Percentiles rank a stretch among this genome's conserved stretches.
phyloP scores from a whole-genome alignment of 2,888 invertebrate genomes.

The Drosophila antonietae region DNA sequence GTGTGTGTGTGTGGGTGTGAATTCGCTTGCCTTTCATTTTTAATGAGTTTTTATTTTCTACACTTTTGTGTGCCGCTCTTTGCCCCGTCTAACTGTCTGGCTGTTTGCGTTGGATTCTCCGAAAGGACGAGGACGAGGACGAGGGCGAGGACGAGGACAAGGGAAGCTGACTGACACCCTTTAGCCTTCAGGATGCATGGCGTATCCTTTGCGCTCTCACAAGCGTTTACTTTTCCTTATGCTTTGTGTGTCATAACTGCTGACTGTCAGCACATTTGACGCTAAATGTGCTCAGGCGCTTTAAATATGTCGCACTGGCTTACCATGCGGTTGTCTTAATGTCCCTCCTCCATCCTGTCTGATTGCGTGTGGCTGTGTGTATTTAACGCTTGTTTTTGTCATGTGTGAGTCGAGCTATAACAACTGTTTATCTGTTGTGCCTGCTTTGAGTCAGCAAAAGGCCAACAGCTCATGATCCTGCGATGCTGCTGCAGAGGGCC shows the following conservation, averaged over 20 bases:
- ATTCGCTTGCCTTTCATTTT: slow-evolving; percentile 63
- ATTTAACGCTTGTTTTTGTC: slow-evolving; percentile 41
- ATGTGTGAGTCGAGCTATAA: slow-evolving; percentile 48
- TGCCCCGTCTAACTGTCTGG: slow-evolving; percentile 48
- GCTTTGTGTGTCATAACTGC: slow-evolving; percentile 63
- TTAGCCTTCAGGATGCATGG: slow-evolving; percentile 34
- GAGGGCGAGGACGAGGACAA: neutral
- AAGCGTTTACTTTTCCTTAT: slow-evolving; percentile 59
- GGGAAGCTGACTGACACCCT: neutral
- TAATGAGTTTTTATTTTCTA: slow-evolving; percentile 73
- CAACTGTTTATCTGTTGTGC: slow-evolving; percentile 54
- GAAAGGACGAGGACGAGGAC: neutral
- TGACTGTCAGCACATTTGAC: slow-evolving; percentile 71
- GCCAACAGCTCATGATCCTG: slow-evolving; percentile 39
- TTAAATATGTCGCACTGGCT: slow-evolving; percentile 60
- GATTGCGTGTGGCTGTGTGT: slow-evolving; percentile 11
- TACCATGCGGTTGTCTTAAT: slow-evolving; percentile 32
- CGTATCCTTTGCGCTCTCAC: slow-evolving; percentile 46
- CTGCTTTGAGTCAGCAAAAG: slow-evolving; percentile 27
- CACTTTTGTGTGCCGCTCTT: slow-evolving; percentile 47
- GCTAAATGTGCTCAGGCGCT: slow-evolving; percentile 69
- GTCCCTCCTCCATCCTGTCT: slow-evolving; percentile 12
- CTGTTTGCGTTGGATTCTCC: slow-evolving; percentile 15
- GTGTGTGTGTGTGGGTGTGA: slow-evolving; percentile 27
- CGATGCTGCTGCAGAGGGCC: slow-evolving; percentile 6